Conservation (phyloP, 2,888 invertebrate genomes). For the Ceriagrion tenellum region DNA sequence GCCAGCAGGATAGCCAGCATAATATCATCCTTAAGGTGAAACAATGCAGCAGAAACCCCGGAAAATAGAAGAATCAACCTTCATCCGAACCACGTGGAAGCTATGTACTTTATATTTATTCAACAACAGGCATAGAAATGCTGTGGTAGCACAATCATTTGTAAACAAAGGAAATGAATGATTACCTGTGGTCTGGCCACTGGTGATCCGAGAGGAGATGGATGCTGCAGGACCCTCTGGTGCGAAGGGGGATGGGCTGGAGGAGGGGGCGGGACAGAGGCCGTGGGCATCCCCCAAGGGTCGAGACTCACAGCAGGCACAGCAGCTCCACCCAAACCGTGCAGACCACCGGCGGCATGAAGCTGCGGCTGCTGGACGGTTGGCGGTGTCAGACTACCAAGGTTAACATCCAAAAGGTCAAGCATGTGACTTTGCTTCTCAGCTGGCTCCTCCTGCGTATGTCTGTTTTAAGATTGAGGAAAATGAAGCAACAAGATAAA, state of each 20-base stretch:
- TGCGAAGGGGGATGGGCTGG: constrained; percentile 21
- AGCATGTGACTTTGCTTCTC: constrained; percentile 84
- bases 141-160: no score
- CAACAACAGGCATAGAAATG: no score
- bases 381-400: constrained; percentile 78
- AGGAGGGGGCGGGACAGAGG: constrained; percentile 21
- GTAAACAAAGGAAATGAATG: background rate
- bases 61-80: no score
- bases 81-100: no score
- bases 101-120: no score
- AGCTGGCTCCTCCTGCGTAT: constrained; percentile 42
- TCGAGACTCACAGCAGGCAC: constrained; percentile 78
- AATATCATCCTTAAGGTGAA: no score
- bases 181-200: constrained; percentile 81
- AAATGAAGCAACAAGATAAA: constrained; percentile 51
- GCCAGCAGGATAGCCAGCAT: no score
- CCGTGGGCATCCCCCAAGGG: constrained; percentile 85
- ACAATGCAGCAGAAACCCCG: no score
- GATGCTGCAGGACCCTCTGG: constrained; percentile 74
- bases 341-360: constrained; percentile 77
- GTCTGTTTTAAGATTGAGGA: constrained; percentile 47
- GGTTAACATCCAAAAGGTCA: constrained; percentile 90
- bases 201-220: constrained; percentile 77
- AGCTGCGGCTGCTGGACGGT: constrained; percentile 69
- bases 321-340: constrained; percentile 79